phyloP scores from a whole-genome alignment of 1,140 invertebrate species.

The Capitella teleta region DNA sequence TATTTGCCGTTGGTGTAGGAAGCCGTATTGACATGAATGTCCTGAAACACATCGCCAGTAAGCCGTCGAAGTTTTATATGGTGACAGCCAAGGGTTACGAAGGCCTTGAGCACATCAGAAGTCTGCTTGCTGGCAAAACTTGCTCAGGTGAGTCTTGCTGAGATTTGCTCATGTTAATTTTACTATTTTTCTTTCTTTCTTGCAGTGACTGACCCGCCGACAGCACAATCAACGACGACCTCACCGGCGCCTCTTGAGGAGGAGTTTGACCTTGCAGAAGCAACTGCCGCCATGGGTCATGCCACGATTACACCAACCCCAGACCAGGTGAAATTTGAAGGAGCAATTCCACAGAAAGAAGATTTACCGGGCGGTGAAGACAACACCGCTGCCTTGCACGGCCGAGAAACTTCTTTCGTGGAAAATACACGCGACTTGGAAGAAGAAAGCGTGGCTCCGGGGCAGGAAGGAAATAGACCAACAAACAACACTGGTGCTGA shows the following conservation, averaged over 20 bases:
- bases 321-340: neutral
- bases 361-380: neutral
- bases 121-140: constrained; percentile 9
- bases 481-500: too few species aligned
- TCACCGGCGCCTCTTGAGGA: neutral
- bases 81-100: constrained; percentile 6
- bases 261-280: too few species aligned
- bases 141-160: constrained; percentile 9
- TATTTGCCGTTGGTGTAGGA: constrained; percentile 14
- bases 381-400: too few species aligned
- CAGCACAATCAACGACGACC: constrained; percentile 2
- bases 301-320: neutral
- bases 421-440: too few species aligned
- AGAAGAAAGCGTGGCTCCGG: too few species aligned
- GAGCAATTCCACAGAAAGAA: neutral
- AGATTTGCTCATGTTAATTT: neutral
- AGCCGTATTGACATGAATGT: constrained; percentile 1
- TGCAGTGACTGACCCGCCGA: constrained; percentile 8
- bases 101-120: constrained; percentile 9
- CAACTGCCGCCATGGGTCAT: neutral
- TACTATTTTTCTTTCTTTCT: neutral
- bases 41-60: constrained; percentile 10
- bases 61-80: constrained; percentile 7
- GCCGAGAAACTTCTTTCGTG: too few species aligned
- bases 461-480: too few species aligned